A percentile compares a stretch with the other conserved stretches of the same genome.
These are phyloP conservation scores for Mareca penelope DNA, from an alignment of 2,797 vertebrate species.

Conservation along the genomic window DNA sequence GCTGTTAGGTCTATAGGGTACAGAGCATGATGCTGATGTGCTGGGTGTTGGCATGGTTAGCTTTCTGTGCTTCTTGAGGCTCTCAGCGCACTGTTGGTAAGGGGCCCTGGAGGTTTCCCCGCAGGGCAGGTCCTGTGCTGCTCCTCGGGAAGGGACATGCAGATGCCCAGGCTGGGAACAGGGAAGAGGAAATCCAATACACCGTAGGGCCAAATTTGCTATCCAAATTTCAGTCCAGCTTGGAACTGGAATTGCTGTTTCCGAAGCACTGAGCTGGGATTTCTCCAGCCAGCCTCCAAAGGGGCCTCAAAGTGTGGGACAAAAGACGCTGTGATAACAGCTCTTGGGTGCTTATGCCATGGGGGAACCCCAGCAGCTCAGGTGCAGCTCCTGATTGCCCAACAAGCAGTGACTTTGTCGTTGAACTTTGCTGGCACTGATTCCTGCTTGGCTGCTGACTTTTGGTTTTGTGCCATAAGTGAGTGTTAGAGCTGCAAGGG, in stretches of 20 bases:
- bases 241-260: neutral
- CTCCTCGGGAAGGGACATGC: neutral
- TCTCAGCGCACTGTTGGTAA: neutral
- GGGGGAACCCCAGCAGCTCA: neutral
- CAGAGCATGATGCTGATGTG: neutral
- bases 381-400: neutral
- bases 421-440: neutral
- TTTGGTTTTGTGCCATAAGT: neutral
- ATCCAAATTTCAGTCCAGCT: conserved; percentile 44
- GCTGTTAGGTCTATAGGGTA: neutral
- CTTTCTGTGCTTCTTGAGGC: neutral
- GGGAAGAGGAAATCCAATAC: conserved; percentile 49
- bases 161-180: conserved; percentile 48
- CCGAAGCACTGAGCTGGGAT: neutral
- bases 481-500: neutral
- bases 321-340: neutral
- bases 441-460: conserved; percentile 18
- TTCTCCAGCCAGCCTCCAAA: neutral
- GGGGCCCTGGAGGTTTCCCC: neutral
- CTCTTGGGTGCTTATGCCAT: fast-evolving
- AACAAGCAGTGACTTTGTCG: neutral
- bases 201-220: conserved; percentile 46
- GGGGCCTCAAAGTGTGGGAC: neutral
- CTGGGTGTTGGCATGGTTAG: neutral
- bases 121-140: neutral